These are phyloP conservation scores for Apus apus DNA, from an alignment of 2,113 vertebrate species.

Conservation along the genomic window DNA sequence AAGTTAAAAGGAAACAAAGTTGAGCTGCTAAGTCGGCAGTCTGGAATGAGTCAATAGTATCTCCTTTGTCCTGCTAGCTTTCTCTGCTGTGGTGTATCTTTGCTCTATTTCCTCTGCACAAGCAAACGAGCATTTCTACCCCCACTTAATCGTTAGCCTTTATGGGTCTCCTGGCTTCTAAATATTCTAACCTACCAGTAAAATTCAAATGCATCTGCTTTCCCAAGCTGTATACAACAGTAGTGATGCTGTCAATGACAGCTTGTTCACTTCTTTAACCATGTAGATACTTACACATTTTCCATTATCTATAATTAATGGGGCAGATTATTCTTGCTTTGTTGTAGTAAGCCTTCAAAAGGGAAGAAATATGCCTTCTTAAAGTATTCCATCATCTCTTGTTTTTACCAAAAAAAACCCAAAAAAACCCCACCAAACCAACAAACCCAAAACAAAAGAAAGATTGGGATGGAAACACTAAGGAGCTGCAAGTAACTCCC, in stretches of 20 bases:
- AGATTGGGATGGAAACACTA: not conserved
- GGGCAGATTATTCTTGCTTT: constrained; percentile 5
- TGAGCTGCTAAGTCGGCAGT: constrained; percentile 70
- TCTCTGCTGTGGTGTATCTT: constrained; percentile 50
- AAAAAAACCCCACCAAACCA: too few species aligned
- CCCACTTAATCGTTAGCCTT: not conserved
- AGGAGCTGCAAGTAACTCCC: not conserved
- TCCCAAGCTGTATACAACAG: not conserved
- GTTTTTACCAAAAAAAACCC: not conserved
- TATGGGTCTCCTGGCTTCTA: not conserved
- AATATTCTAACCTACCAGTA: not conserved
- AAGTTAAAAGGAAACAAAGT: constrained; percentile 72
- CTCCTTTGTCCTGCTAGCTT: constrained; percentile 68
- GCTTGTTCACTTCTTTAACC: not conserved
- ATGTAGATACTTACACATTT: not conserved
- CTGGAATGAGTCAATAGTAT: constrained; percentile 73
- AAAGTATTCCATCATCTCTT: not conserved
- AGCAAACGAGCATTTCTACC: constrained; percentile 6
- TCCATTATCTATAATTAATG: constrained; percentile 33
- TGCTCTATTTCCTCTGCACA: constrained; percentile 68
- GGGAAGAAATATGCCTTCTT: not conserved
- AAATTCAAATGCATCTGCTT: not conserved
- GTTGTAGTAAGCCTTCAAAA: not conserved
- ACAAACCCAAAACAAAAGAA: not conserved
- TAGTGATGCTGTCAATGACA: accelerated